Conservation (phyloP, 1,140 invertebrate genomes). For the Trichogramma pretiosum region DNA sequence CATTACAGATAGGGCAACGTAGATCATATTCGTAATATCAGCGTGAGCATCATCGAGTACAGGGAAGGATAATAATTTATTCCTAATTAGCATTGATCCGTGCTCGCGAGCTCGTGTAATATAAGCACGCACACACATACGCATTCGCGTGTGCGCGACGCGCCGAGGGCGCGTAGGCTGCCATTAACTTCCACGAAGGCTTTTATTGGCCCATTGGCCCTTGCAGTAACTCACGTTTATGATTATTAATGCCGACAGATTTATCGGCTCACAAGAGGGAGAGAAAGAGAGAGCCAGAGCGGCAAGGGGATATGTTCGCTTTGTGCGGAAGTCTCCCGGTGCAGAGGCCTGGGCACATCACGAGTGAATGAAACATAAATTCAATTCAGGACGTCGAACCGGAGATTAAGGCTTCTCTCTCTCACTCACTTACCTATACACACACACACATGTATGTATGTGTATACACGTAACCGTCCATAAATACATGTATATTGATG, state of each 20-base stretch:
- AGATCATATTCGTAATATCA: too few relatives aligned
- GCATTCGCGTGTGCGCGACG: slow-evolving; percentile 12
- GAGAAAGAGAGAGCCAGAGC: too few relatives aligned
- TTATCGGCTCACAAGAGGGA: too few relatives aligned
- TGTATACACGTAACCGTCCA: not conserved
- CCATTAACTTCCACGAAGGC: slow-evolving; percentile 32
- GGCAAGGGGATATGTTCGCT: slow-evolving; percentile 29
- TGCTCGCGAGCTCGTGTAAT: too few relatives aligned
- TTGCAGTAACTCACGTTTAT: slow-evolving; percentile 37
- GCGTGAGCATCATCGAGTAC: too few relatives aligned
- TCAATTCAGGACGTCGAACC: slow-evolving; percentile 25
- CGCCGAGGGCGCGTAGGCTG: not conserved
- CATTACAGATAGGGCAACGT: too few relatives aligned
- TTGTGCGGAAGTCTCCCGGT: slow-evolving; percentile 29
- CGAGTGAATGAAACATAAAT: slow-evolving; percentile 35
- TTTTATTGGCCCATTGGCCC: slow-evolving; percentile 35
- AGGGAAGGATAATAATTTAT: slow-evolving; percentile 38
- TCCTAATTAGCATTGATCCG: slow-evolving; percentile 41
- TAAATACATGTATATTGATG: too few relatives aligned
- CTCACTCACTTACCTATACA: not conserved
- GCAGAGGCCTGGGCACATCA: too few relatives aligned
- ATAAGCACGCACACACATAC: too few relatives aligned
- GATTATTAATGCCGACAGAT: slow-evolving; percentile 41
- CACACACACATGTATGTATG: not conserved
- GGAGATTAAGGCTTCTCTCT: slow-evolving; percentile 19